Percentiles rank a stretch among this genome's conserved stretches.
Evolutionary conservation across 2,888 invertebrate genomes (phyloP).

Genomic region (Sthenelais limicola): DNA sequence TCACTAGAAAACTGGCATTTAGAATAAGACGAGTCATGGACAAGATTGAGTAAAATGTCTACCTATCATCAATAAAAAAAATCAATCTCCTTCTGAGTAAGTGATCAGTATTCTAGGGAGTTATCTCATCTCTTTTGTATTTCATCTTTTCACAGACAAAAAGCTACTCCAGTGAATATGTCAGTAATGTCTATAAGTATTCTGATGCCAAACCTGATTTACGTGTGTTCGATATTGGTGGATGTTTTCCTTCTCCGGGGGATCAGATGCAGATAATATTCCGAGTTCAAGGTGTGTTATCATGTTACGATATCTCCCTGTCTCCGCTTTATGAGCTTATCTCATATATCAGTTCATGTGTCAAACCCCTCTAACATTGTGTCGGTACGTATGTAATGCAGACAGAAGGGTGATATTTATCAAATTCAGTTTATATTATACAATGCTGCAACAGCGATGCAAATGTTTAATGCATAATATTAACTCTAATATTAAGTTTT

Average conservation of each 20-base stretch:
- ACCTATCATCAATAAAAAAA: no score
- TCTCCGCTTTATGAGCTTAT: no score
- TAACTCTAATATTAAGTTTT: no score
- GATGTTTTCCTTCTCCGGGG: neutral
- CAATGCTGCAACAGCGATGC: no score
- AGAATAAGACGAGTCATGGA: no score
- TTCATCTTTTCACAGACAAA: neutral
- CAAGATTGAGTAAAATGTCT: no score
- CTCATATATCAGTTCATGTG: neutral
- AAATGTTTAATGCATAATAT: no score
- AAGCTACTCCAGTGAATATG: conserved; percentile 2
- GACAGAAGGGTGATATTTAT: no score
- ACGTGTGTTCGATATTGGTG: conserved; percentile 3
- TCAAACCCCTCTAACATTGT: neutral
- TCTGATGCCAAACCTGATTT: conserved; percentile 17
- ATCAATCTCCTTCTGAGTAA: no score
- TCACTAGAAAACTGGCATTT: no score
- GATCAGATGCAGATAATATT: conserved; percentile 14
- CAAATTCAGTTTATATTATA: no score
- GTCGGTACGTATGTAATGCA: neutral
- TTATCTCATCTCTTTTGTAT: neutral
- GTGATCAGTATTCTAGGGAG: no score
- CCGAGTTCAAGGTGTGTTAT: conserved; percentile 17
- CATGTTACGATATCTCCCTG: neutral
- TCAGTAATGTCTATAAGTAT: conserved; percentile 21